phyloP scores from a whole-genome alignment of 2,888 invertebrate genomes.

The Sinohyriopsis cumingii region DNA sequence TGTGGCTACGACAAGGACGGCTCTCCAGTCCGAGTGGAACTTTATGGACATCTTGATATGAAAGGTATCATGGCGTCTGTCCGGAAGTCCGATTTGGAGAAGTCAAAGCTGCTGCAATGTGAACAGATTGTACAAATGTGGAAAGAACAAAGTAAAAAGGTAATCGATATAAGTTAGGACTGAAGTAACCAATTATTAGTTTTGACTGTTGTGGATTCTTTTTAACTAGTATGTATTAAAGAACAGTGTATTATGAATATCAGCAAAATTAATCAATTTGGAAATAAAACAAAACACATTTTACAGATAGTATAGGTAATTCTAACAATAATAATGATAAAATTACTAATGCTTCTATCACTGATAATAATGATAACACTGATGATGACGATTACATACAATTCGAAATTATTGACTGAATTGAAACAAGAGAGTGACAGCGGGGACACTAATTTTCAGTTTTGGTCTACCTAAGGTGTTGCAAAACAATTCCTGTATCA shows the following conservation, averaged over 20 bases:
- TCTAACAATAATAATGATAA: too few relatives aligned
- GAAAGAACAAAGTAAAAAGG: conserved; percentile 64
- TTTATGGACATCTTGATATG: conserved; percentile 69
- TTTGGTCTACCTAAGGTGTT: too few relatives aligned
- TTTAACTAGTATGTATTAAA: too few relatives aligned
- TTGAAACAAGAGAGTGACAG: not conserved
- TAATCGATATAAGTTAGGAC: conserved; percentile 13
- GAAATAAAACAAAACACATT: too few relatives aligned
- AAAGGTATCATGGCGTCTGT: conserved; percentile 70
- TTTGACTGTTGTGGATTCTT: too few relatives aligned
- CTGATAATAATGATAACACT: not conserved
- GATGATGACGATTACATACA: not conserved
- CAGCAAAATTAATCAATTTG: too few relatives aligned
- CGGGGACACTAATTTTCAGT: too few relatives aligned
- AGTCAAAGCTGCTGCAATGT: conserved; percentile 65
- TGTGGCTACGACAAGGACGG: conserved; percentile 69
- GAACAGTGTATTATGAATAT: too few relatives aligned
- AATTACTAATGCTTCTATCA: not conserved
- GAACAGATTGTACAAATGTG: conserved; percentile 64
- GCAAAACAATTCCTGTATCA: too few relatives aligned
- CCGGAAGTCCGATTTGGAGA: conserved; percentile 66
- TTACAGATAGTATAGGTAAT: too few relatives aligned
- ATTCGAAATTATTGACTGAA: not conserved
- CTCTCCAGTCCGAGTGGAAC: conserved; percentile 65
- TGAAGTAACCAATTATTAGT: too few relatives aligned